These are phyloP conservation scores for Eupithecia pulchellata DNA, from an alignment of 2,888 invertebrate genomes.

Conservation along the genomic window DNA sequence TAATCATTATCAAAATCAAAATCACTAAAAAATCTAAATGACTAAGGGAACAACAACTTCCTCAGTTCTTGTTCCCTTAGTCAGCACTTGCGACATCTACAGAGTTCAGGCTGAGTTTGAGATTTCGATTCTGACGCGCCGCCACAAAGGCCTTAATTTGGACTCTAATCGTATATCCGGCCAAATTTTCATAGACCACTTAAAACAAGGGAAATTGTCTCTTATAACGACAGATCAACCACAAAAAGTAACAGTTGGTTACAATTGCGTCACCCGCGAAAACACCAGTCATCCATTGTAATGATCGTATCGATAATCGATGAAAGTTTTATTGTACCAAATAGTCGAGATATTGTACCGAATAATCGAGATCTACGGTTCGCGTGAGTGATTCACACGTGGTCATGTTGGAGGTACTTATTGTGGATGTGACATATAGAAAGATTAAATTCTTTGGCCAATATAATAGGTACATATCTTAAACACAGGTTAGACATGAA, in stretches of 20 bases:
- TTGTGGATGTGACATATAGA: neutral
- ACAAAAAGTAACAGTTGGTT: neutral
- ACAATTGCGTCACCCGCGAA: constrained; percentile 22
- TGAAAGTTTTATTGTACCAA: constrained; percentile 37
- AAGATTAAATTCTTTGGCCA: too few species aligned
- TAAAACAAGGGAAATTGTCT: neutral
- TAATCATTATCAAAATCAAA: too few species aligned
- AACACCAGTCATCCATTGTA: constrained; percentile 16
- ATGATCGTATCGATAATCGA: constrained; percentile 27
- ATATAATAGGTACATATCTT: too few species aligned
- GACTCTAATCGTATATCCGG: neutral
- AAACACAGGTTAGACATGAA: too few species aligned
- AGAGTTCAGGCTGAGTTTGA: too few species aligned
- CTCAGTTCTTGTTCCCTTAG: too few species aligned
- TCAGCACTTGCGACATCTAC: too few species aligned
- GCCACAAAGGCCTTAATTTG: too few species aligned
- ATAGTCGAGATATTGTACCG: constrained; percentile 33
- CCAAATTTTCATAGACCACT: neutral
- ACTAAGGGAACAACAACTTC: too few species aligned
- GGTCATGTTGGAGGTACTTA: constrained; percentile 13
- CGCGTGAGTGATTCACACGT: constrained; percentile 35
- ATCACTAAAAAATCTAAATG: too few species aligned
- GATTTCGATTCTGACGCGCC: too few species aligned
- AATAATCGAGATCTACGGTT: constrained; percentile 30
- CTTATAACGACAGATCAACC: constrained; percentile 7